phyloP scores from a whole-genome alignment of 1,140 invertebrate species.

The Macrobrachium nipponense region DNA sequence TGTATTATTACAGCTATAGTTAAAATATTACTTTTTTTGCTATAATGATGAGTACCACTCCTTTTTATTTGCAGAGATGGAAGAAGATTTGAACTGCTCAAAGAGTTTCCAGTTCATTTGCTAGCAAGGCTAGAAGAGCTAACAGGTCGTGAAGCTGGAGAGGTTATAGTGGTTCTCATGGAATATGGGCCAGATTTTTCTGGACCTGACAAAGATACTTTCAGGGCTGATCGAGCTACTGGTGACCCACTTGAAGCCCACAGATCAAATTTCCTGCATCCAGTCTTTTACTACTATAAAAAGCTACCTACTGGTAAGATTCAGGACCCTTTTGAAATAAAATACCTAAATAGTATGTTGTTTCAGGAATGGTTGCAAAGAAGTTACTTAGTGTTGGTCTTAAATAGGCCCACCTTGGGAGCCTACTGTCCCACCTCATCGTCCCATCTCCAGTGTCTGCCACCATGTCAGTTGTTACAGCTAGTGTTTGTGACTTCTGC shows the following conservation, averaged over 20 bases:
- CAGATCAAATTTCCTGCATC: slow-evolving; percentile 71
- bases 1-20: background rate
- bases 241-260: slow-evolving; percentile 69
- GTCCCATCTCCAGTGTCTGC: no score
- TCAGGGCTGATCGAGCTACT: slow-evolving; percentile 69
- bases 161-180: slow-evolving; percentile 68
- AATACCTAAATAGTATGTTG: background rate
- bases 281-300: slow-evolving; percentile 70
- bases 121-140: slow-evolving; percentile 67
- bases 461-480: no score
- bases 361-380: no score
- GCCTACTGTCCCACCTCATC: no score
- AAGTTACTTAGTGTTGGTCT: no score
- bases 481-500: no score
- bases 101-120: slow-evolving; percentile 70
- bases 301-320: slow-evolving; percentile 68
- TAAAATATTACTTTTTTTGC: background rate
- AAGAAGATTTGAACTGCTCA: slow-evolving; percentile 66
- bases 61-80: slow-evolving; percentile 63
- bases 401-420: no score
- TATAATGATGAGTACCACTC: background rate
- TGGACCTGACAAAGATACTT: slow-evolving; percentile 71
- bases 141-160: slow-evolving; percentile 66
- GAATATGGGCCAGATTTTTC: slow-evolving; percentile 71
- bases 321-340: background rate